Evolutionary conservation across 2,797 vertebrate species (phyloP).

Genomic region (Gymnothorax javanicus): DNA sequence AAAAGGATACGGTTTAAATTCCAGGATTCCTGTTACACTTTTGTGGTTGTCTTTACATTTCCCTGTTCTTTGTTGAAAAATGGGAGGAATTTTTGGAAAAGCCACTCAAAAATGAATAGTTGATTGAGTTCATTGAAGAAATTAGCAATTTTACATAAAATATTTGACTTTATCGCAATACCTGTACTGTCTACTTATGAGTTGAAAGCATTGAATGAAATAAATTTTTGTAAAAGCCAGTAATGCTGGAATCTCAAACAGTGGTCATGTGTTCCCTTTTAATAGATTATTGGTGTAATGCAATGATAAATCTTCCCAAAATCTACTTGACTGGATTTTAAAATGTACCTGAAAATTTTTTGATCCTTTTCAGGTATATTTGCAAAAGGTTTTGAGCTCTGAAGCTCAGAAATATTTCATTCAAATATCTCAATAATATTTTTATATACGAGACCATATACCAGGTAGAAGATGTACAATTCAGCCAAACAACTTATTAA

Average conservation of each 20-base stretch:
- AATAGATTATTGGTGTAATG: not conserved
- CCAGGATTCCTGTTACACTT: constrained; percentile 15
- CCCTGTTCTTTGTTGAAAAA: not conserved
- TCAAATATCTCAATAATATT: not conserved
- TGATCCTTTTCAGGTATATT: not conserved
- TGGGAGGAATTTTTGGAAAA: not conserved
- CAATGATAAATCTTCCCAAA: not conserved
- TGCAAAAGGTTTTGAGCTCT: not conserved
- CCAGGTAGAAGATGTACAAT: not conserved
- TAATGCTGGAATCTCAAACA: not conserved
- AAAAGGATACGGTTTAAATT: not conserved
- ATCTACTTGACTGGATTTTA: not conserved
- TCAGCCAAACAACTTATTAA: not conserved
- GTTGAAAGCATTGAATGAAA: not conserved
- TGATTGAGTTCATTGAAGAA: not conserved
- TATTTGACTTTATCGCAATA: not conserved
- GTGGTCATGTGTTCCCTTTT: not conserved
- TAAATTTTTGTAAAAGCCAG: not conserved
- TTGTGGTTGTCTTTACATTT: not conserved
- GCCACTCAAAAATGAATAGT: not conserved
- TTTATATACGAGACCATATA: not conserved
- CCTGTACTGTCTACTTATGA: not conserved
- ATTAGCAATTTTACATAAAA: not conserved
- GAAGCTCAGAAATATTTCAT: not conserved
- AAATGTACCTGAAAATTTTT: not conserved